These are phyloP conservation scores for Formica exsecta DNA, from an alignment of 1,140 invertebrate species.

Conservation along the genomic window DNA sequence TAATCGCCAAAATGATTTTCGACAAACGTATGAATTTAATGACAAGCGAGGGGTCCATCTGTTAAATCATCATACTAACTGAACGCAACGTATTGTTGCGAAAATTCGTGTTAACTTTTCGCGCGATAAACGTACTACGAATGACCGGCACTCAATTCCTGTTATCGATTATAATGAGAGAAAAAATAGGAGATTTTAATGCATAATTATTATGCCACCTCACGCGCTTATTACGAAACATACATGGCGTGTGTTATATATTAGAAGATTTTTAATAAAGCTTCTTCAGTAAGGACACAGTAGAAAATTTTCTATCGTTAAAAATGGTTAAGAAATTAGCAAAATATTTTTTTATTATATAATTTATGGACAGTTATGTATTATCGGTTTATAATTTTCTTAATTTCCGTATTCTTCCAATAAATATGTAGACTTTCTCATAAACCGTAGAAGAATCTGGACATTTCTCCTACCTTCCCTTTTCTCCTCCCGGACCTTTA, in stretches of 20 bases:
- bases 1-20: slow-evolving; percentile 52
- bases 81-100: background rate
- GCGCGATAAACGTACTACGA: slow-evolving; percentile 66
- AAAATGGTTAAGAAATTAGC: background rate
- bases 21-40: slow-evolving; percentile 13
- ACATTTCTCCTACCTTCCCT: background rate
- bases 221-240: background rate
- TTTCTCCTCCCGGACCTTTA: slow-evolving; percentile 40
- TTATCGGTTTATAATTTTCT: background rate
- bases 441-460: slow-evolving; percentile 39
- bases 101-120: slow-evolving; percentile 48
- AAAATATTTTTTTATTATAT: background rate
- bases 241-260: background rate
- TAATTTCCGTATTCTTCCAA: slow-evolving; percentile 7
- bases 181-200: slow-evolving; percentile 64
- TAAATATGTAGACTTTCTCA: background rate
- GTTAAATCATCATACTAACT: background rate
- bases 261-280: background rate
- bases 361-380: background rate
- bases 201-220: slow-evolving; percentile 18
- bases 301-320: background rate
- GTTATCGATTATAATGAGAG: slow-evolving; percentile 69
- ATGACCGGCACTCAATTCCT: slow-evolving; percentile 65
- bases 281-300: background rate
- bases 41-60: slow-evolving; percentile 9